Evolutionary conservation across 2,113 vertebrate species (phyloP).

Genomic region (Seriola rivoliana): DNA sequence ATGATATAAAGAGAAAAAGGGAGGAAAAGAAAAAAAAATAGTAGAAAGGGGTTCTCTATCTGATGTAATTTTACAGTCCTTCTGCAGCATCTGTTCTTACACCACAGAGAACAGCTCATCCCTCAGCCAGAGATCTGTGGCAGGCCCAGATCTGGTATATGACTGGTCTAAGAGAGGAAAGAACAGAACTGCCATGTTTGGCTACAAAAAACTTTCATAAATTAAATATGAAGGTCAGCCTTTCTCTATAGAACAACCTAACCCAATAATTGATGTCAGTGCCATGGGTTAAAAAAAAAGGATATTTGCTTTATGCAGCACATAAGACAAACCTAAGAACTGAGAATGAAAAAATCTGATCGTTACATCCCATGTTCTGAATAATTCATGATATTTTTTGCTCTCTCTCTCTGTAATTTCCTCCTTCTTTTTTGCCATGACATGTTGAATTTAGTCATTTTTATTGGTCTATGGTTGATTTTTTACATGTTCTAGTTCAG

Average conservation of each 20-base stretch:
- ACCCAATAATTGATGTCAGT: slow-evolving; percentile 14
- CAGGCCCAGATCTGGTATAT: not conserved
- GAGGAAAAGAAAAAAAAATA: not conserved
- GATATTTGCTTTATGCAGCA: not conserved
- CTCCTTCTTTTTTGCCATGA: not conserved
- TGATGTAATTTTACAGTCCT: slow-evolving; percentile 12
- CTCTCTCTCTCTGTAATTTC: not conserved
- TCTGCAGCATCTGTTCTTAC: not conserved
- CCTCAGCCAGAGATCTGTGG: not conserved
- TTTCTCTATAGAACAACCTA: not conserved
- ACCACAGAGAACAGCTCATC: no score
- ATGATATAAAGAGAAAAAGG: not conserved
- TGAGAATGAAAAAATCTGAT: not conserved
- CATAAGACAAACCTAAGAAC: not conserved
- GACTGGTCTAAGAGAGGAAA: not conserved
- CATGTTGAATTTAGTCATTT: not conserved
- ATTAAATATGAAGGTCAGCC: slow-evolving; percentile 22
- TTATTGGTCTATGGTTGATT: not conserved
- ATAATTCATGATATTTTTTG: not conserved
- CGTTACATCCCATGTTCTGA: not conserved
- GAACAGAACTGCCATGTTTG: not conserved
- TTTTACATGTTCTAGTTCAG: not conserved
- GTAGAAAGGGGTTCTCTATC: not conserved
- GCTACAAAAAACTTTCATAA: slow-evolving; percentile 1
- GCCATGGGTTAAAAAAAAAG: not conserved